Percentiles rank a stretch among this genome's conserved stretches.
These are phyloP conservation scores for Periplaneta americana DNA, from an alignment of 1,140 invertebrate genomes.

Conservation along the genomic window DNA sequence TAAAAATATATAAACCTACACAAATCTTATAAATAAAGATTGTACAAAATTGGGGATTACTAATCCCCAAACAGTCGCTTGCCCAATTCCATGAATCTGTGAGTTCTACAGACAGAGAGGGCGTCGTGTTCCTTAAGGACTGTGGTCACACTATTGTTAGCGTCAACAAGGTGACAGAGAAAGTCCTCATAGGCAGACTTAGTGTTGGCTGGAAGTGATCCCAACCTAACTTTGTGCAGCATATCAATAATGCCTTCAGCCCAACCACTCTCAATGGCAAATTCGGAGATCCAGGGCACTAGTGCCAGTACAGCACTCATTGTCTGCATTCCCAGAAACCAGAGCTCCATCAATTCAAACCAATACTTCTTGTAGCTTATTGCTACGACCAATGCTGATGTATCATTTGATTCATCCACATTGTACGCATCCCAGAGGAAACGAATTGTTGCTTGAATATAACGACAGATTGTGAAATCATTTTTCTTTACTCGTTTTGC, in stretches of 20 bases:
- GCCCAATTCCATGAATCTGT: constrained; percentile 81
- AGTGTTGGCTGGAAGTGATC: constrained; percentile 71
- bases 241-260: constrained; percentile 77
- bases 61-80: constrained; percentile 80
- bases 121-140: constrained; percentile 79
- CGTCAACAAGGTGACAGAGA: constrained; percentile 74
- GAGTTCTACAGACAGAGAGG: constrained; percentile 74
- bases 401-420: constrained; percentile 79
- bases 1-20: not conserved
- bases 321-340: constrained; percentile 92
- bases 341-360: constrained; percentile 84
- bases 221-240: constrained; percentile 72
- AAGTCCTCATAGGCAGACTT: constrained; percentile 88
- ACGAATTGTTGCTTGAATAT: constrained; percentile 79
- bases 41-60: constrained; percentile 20
- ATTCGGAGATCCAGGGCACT: constrained; percentile 85
- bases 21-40: not conserved
- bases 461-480: constrained; percentile 80
- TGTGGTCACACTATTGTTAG: constrained; percentile 65
- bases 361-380: constrained; percentile 81
- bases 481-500: constrained; percentile 75
- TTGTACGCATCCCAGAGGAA: constrained; percentile 91
- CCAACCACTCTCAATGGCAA: constrained; percentile 89
- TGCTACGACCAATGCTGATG: constrained; percentile 70
- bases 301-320: constrained; percentile 71